Base-by-base conservation (phyloP, 2,797 vertebrate species). In the Babyrousa celebensis region DNA sequence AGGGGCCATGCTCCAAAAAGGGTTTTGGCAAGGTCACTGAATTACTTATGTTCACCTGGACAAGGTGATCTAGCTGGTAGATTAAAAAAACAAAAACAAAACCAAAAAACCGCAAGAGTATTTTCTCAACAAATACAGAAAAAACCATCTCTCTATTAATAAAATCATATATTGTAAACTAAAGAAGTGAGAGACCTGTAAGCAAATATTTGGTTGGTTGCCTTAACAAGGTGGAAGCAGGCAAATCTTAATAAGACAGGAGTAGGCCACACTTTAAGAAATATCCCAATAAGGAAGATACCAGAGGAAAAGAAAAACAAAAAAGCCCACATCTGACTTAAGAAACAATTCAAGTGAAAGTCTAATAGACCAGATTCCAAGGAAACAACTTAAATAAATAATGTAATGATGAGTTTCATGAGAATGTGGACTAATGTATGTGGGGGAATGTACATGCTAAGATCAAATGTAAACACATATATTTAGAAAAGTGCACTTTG, bases 321-420 rank as follows among this genome's bases (percentile, higher is more conserved):
- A 48, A 48, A 48, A 48, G 36, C 36, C 36, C 36, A 48, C 43
- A 3, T 3, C 63, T 72, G 58, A 85, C 80, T 79, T 85, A 70
- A 72, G 63, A 91, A 95, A 80, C 62, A 92, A 89, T 85, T 82
- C 36, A 90, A 90, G 78, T 56, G 48, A 29, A 83, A 94, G 54
- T 85, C 68, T 83, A 75, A 93, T 0, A 79, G 32, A 75, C 3
- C 17, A 96, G 85, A 87, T 90, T 95, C n/a, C 40, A 89, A 89
- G 54, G 94, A 88, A 93, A 93, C 21, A 91, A 89, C n/a, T 91
- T 91, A 72, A 95, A 78, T 91, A 72, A 95, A 78, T 43, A 96
- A 94, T 56, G 92, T n/a, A 63, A 93, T 95, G 36, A 71, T 71
- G 89, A 85, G 16, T 60, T 93, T 94, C 14, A 88, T 83, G 85